Evolutionary conservation across 1,140 invertebrate genomes (phyloP).

Genomic region (Ooceraea biroi): DNA sequence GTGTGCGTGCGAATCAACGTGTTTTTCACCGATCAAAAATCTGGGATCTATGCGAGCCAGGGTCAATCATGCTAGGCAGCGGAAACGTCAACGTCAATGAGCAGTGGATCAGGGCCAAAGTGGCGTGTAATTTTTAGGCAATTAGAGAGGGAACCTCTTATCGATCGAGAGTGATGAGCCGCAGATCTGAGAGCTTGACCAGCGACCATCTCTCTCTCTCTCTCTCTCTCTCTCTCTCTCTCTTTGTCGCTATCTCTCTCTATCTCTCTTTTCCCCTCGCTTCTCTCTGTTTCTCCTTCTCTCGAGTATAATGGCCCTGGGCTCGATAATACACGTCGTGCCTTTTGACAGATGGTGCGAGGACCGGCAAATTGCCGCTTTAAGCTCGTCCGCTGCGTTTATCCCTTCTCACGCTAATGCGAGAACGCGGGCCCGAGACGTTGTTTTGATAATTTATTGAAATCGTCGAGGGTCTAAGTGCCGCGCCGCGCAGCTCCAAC

Average conservation of each 20-base stretch:
- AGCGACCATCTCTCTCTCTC: not conserved
- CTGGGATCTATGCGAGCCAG: not conserved
- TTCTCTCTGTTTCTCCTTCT: conserved; percentile 45
- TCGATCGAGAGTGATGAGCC: conserved; percentile 50
- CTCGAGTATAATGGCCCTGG: conserved; percentile 53
- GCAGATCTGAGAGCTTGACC: conserved; percentile 46
- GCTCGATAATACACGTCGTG: conserved; percentile 75
- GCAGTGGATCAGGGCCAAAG: conserved; percentile 61
- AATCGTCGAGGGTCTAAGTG: conserved; percentile 77
- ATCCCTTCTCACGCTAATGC: conserved; percentile 75
- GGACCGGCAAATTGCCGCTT: conserved; percentile 82
- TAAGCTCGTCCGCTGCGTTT: conserved; percentile 74
- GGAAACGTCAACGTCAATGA: conserved; percentile 44
- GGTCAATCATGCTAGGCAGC: conserved; percentile 33
- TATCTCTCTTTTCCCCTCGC: not conserved
- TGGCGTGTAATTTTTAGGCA: conserved; percentile 81
- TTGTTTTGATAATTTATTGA: conserved; percentile 80
- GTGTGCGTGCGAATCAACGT: conserved; percentile 11
- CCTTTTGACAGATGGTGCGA: conserved; percentile 83
- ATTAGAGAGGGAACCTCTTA: conserved; percentile 73
- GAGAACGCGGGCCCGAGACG: conserved; percentile 61
- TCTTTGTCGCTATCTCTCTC: conserved; percentile 16
- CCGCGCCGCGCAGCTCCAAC: conserved; percentile 38
- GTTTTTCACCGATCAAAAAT: conserved; percentile 42
- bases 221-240: not conserved